Evolutionary conservation across 2,888 invertebrate genomes (phyloP), one percentile per base, ranked within the genome.

Genomic region (Pyrocoelia pectoralis): DNA sequence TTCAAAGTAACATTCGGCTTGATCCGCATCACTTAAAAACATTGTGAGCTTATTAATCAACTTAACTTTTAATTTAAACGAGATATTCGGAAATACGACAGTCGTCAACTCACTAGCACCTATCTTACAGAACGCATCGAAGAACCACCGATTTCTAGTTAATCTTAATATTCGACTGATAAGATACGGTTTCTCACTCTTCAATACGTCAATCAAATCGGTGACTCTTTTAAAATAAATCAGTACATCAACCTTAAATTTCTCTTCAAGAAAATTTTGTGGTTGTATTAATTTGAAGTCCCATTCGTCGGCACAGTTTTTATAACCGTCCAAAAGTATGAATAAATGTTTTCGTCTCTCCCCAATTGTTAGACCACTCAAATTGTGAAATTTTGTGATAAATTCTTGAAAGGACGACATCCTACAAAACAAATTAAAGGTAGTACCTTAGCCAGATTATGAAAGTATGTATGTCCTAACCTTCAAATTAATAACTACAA

Each of bases 151-250:
- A 3, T 15, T 19, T n/a, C 46, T 38, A n/a, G n/a, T n/a, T n/a
- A n/a, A n/a, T 52, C 62, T 68, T 9, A 69, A 59, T 54, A 68
- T 48, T 46, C 51, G 59, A 3, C 49, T 9, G 24, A 68, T 57
- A 2, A 55, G 51, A 6, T 38, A 12, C 1, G 49, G 18, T 57
- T 67, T 68, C 48, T 60, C 65, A 29, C 46, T 19, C 55, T 67
- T 65, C 9, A 68, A 19, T 1, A 68, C 28, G 49, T 68, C 62
- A 5, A 67, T n/a, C 2, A 65, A 15, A 6, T 62, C 54, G 2
- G 46, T 41, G 15, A 57, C 24, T 51, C 46, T 60, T 51, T 52
- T 51, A 51, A 61, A 68, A 24, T 51, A 55, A 15, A 67, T 28
- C 6, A 68, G 28, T 10, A 56, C 19, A 4, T 67, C 67, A 0